A percentile compares a stretch with the other conserved stretches of the same genome.
Conservation (phyloP, 2,888 invertebrate species). For the Chrysodeixis includens region DNA sequence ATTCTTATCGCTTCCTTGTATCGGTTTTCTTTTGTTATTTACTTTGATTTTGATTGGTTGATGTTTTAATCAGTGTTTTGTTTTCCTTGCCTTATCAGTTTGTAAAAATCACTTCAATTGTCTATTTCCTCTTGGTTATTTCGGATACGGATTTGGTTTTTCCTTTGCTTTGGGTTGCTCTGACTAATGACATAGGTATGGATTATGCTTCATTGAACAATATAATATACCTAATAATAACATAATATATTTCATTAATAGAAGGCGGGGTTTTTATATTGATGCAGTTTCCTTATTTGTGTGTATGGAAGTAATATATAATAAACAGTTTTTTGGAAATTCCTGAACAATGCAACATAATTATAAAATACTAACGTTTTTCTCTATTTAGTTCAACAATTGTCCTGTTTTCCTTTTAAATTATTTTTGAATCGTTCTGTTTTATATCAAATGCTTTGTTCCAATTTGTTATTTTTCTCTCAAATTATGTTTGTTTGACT, state of each 20-base stretch:
- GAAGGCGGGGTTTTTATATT: neutral
- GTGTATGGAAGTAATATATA: conserved; percentile 3
- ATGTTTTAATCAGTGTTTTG: neutral
- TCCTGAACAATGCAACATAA: neutral
- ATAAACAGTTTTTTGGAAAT: conserved; percentile 2
- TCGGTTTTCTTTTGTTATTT: neutral
- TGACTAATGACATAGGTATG: conserved; percentile 3
- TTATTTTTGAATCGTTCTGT: no score
- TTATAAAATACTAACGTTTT: no score
- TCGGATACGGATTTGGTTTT: conserved; percentile 10
- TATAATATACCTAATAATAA: conserved; percentile 1
- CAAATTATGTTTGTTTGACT: no score
- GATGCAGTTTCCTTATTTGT: conserved; percentile 27
- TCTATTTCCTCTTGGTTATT: conserved; percentile 18
- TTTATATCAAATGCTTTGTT: no score
- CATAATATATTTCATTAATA: conserved; percentile 13
- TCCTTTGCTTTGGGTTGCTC: conserved; percentile 15
- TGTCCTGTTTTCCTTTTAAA: no score
- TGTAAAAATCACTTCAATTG: neutral
- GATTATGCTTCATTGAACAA: conserved; percentile 23
- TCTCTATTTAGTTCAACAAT: no score
- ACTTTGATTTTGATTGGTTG: neutral
- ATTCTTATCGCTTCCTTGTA: neutral
- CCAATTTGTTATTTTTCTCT: no score
- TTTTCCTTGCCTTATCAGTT: neutral